Base-by-base conservation (phyloP, 2,113 vertebrate species). In the Centropus bengalensis region DNA sequence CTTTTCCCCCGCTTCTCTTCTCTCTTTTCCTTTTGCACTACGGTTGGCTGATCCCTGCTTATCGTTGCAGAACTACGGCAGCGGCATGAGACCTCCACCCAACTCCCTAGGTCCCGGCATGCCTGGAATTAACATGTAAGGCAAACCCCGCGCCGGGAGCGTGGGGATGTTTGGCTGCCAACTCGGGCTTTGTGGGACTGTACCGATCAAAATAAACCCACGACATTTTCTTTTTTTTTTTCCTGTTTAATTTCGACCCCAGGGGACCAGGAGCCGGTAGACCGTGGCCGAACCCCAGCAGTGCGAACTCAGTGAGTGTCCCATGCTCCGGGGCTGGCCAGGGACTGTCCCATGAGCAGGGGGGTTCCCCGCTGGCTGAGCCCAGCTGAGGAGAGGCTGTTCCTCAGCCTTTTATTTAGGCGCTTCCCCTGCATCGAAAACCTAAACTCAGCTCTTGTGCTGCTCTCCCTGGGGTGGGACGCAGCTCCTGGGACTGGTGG, bases 121-220 rank as follows among this genome's bases (percentile, higher is more conserved):
- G 99, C 99, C 99, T 90, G 99, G 99, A 97, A 99, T 99, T 88
- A 99, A 99, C 98, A 99, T 99, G 99, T 99, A 98, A 99, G 99
- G 92, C 94, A 64, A 42, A 42, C 36, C 58, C 51, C 3, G 0
- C 0, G 0, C 56, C 0, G 6, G 60, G 82, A 51, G 15, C 8
- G 14, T 54, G 6, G 60, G 82, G 55, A 17, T 9, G 14, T 54
- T 45, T 22, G 40, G 6, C 54, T 1, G 1, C 75, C 2, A 4
- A 7, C 45, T 75, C 26, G 36, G 60, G 36, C 60, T 62, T 27
- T 27, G 9, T 5, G 60, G 24, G 10, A 47, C 47, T 47, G 47
- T 47, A 47, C 47, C 21, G 63, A 45, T 36, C 36, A 36, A 36
- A 36, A 36, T 54, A 44, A 51, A 67, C 77, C 7, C 79, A 81